A percentile compares a stretch with the other conserved stretches of the same genome.
Evolutionary conservation across 2,113 vertebrate species (phyloP).

Genomic region (Psammodynastes pulverulentus): DNA sequence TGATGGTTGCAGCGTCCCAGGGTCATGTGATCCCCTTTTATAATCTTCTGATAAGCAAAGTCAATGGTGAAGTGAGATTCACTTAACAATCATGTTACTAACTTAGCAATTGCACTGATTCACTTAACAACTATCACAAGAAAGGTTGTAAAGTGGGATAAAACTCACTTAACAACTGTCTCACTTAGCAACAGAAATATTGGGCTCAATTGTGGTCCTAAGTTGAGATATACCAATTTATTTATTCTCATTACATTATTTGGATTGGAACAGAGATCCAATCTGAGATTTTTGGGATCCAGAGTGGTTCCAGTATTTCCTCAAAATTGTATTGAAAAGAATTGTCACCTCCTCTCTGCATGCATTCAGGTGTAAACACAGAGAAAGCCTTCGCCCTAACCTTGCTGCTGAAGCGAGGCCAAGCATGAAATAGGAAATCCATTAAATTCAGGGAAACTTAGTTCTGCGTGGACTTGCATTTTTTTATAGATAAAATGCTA

Average conservation of each 20-base stretch:
- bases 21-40: background rate
- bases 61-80: background rate
- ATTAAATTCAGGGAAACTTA: background rate
- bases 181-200: background rate
- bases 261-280: background rate
- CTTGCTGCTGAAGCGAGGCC: background rate
- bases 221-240: background rate
- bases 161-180: background rate
- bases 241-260: background rate
- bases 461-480: background rate
- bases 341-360: background rate
- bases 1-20: background rate
- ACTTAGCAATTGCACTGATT: background rate
- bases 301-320: background rate
- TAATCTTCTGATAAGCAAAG: background rate
- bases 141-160: background rate
- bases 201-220: background rate
- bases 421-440: background rate
- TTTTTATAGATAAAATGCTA: background rate
- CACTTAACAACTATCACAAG: background rate
- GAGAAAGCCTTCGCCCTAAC: background rate
- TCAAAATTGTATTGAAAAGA: background rate
- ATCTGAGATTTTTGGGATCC: background rate
- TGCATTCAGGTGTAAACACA: background rate
- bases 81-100: background rate